Percentiles rank a stretch among this genome's conserved stretches.
phyloP scores from a whole-genome alignment of 2,113 vertebrate genomes.

The Anolis sagrei region DNA sequence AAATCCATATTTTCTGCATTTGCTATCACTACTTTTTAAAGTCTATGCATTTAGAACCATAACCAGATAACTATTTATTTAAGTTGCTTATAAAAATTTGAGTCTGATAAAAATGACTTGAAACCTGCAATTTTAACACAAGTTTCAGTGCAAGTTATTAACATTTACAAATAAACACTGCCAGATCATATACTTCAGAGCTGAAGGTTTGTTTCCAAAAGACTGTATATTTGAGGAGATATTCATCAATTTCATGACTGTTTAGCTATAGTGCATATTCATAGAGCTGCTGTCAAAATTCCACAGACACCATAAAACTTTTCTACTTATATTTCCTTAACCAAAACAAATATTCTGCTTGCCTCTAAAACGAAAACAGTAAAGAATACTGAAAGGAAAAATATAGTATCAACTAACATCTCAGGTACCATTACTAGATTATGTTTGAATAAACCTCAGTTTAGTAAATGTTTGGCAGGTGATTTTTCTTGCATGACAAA shows the following conservation, averaged over 20 bases:
- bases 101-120: not conserved
- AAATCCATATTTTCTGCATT: not conserved
- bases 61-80: not conserved
- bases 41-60: not conserved
- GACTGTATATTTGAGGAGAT: conserved; percentile 57
- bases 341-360: not conserved
- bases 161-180: not conserved
- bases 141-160: not conserved
- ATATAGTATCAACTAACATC: conserved; percentile 17
- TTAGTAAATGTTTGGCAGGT: conserved; percentile 48
- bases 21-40: not conserved
- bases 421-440: conserved; percentile 17
- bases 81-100: not conserved
- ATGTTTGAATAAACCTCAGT: conserved; percentile 42
- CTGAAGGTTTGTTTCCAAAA: conserved; percentile 20
- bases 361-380: not conserved
- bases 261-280: conserved; percentile 39
- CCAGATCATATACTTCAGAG: not conserved
- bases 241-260: conserved; percentile 42
- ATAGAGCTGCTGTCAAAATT: conserved; percentile 42
- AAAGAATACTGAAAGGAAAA: conserved; percentile 27
- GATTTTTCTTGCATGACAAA: conserved; percentile 65
- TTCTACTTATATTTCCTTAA: conserved; percentile 40
- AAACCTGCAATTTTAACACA: not conserved
- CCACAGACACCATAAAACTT: conserved; percentile 13